Base-by-base conservation (phyloP, 2,888 invertebrate genomes). In the Melipona beecheii region DNA sequence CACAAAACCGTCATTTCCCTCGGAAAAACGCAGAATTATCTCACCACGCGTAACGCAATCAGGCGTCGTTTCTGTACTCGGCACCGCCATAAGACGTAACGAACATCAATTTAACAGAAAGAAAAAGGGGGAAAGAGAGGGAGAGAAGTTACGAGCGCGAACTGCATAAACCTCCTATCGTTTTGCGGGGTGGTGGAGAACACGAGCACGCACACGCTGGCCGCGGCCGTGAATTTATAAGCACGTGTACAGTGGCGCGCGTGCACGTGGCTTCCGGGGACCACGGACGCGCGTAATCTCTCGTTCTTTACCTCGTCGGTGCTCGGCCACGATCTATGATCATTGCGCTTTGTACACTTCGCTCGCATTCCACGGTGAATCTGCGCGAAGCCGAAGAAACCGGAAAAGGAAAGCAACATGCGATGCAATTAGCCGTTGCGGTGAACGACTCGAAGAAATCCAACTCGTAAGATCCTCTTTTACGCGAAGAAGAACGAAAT, bases 41-140 rank as follows among this genome's bases (percentile, higher is more conserved):
- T 17, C 21, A 31, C 13, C 17, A 4, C 52, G 13, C 13, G 0
- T 9, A 5, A 49, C 24, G 19, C 3, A n/a, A n/a, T 24, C 60
- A 27, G 3, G 9, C 0, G n/a, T 50, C 72, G 65, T 65, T 76
- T 58, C 65, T 62, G 68, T 27, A 75, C 78, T 87, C 75, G 78
- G 74, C 76, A 60, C 80, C 56, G 54, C 79, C 81, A 72, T 89
- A 89, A 86, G 89, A 81, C 70, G 75, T 86, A 87, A 89, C 86
- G 81, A 75, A 74, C 78, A 70, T 62, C 76, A 81, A 86, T 89
- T 87, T 87, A 84, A 86, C 87, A 87, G 79, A 15, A n/a, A 21
- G 54, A 75, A 74, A 73, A 65, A 13, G 21, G 19, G 54, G 21
- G 9, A 4, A 27, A 13, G 36, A 74, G 70, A 75, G 71, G 9